phyloP scores from a whole-genome alignment of 2,888 invertebrate genomes.

The Diaphora mendica region DNA sequence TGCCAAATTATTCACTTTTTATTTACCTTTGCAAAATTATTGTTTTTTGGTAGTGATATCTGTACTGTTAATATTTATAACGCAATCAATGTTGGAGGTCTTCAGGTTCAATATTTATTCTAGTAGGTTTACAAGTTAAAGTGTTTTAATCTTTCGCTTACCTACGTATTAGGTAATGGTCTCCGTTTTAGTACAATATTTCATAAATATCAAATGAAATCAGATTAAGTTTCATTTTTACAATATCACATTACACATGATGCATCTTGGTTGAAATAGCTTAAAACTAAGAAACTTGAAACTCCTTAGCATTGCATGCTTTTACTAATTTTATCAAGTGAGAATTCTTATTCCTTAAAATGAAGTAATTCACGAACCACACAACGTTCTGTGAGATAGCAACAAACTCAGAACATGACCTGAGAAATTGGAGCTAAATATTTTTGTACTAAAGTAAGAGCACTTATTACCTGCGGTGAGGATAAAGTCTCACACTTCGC shows the following conservation, averaged over 20 bases:
- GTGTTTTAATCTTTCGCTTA: too few relatives aligned
- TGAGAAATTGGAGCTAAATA: slow-evolving; percentile 12
- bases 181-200: too few relatives aligned
- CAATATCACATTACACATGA: neutral
- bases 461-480: slow-evolving; percentile 18
- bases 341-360: slow-evolving; percentile 1
- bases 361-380: slow-evolving; percentile 3
- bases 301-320: neutral
- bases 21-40: neutral
- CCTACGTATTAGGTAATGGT: too few relatives aligned
- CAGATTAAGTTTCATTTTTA: too few relatives aligned
- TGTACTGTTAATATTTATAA: too few relatives aligned
- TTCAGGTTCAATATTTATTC: too few relatives aligned
- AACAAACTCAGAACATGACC: slow-evolving; percentile 8
- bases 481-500: slow-evolving; percentile 9
- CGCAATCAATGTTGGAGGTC: too few relatives aligned
- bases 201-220: too few relatives aligned
- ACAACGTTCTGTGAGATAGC: neutral
- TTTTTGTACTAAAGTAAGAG: slow-evolving; percentile 12
- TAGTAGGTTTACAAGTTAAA: too few relatives aligned
- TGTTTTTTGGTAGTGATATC: neutral
- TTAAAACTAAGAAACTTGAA: neutral
- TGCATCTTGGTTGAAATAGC: neutral
- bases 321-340: neutral
- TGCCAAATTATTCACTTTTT: too few relatives aligned